Base-by-base conservation (phyloP, 2,113 vertebrate genomes). In the Salvator merianae region DNA sequence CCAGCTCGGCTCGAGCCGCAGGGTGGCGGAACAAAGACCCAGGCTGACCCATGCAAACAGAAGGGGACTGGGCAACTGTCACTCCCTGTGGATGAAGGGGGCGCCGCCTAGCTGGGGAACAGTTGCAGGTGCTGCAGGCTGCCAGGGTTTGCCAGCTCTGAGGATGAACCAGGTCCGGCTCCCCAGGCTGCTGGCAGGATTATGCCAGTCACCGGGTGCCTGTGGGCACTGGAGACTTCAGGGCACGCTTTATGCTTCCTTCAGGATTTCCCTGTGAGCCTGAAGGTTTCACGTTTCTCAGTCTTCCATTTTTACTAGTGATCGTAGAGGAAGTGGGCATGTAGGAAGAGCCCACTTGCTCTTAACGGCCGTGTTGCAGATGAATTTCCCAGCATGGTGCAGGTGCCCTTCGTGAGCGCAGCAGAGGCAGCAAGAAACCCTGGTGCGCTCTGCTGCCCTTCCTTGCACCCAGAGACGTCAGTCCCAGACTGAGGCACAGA, bases 181-280 rank as follows among this genome's bases (percentile, higher is more conserved):
- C 4, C 2, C 55, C 5, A 36, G 5, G 28, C 28, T 2, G 2
- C 34, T 3, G 4, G 32, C 2, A 8, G n/a, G 73, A 14, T 2
- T 4, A 2, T 3, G 30, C 7, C 13, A 74, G 72, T 38, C 28
- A 47, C 24, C 32, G 66, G 66, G n/a, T n/a, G n/a, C 66, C n/a
- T 36, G 2, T 20, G 2, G 69, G 69, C 22, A 32, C 4, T 22
- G 69, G 32, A 36, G 18, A 1, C 69, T 70, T 6, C 28, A 55
- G 47, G n/a, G 16, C 43, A 5, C 43, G 20, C 12, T 47, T 2
- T 13, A 30, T 18, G 2, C n/a, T 76, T 20, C 18, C n/a, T 53
- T 32, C 30, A 7, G 73, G 20, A 3, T 12, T 66, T 20, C 3
- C 0, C 18, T 18, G 1, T 9, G 34, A 20, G 20, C 28, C 16